Conservation (phyloP, 35 echinoderm and acorn worm genomes). For the Ptychodera flava region DNA sequence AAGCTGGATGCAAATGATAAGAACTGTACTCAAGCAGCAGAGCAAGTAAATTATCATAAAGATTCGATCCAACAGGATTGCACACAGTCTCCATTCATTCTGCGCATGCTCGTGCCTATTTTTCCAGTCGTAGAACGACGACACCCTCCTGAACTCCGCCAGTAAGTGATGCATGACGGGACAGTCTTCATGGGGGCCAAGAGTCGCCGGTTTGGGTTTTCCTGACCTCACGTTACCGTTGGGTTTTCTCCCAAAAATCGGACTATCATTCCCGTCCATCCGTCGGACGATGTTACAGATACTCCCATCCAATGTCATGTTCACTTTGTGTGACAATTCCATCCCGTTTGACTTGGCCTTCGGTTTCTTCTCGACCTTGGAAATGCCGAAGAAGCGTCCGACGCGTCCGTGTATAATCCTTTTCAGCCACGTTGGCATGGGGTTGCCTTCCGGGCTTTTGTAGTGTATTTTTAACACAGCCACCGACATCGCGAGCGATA, state of each 20-base stretch:
- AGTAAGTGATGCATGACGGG: background rate
- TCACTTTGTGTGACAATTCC: background rate
- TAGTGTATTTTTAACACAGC: constrained; percentile 85
- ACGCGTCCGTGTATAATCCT: background rate
- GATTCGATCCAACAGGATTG: constrained; percentile 67
- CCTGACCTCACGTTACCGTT: background rate
- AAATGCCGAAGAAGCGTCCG: background rate
- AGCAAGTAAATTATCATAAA: constrained; percentile 88
- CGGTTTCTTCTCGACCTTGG: background rate
- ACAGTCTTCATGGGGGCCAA: background rate
- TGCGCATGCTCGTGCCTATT: constrained; percentile 50
- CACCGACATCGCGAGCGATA: constrained; percentile 86
- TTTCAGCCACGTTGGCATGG: constrained; percentile 70
- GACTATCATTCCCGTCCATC: background rate
- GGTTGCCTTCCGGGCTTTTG: constrained; percentile 52
- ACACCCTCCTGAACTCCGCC: background rate
- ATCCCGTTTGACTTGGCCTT: background rate
- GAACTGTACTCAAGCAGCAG: constrained; percentile 48
- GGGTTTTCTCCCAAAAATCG: background rate
- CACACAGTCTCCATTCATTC: constrained; percentile 84
- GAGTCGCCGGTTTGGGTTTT: background rate
- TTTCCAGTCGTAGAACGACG: constrained; percentile 28
- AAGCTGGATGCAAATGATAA: constrained; percentile 34
- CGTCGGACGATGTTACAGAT: background rate
- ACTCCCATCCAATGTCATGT: background rate